phyloP scores from a whole-genome alignment of 2,797 vertebrate species.

The Atherinosoma microstoma region DNA sequence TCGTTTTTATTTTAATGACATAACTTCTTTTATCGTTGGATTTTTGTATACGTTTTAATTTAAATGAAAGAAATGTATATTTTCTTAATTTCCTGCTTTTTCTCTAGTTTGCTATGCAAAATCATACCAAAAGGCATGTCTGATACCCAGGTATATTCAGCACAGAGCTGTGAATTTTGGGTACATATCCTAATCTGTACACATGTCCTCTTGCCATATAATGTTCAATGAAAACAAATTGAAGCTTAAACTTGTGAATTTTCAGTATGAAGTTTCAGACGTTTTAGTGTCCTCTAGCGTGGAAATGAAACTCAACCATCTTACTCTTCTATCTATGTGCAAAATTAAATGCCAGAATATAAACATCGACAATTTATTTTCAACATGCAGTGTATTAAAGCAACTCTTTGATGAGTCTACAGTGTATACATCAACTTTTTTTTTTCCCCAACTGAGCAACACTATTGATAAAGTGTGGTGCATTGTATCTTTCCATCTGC shows the following conservation, averaged over 20 bases:
- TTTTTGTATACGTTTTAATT: too few species aligned
- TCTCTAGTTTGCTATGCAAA: background rate
- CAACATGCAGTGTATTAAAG: background rate
- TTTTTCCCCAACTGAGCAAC: background rate
- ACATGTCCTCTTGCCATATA: background rate
- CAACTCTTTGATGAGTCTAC: background rate
- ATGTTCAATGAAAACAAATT: constrained; percentile 19
- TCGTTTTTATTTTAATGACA: too few species aligned
- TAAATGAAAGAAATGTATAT: background rate
- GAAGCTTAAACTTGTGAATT: background rate
- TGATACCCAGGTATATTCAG: background rate
- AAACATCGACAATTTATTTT: background rate
- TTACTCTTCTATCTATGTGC: too few species aligned
- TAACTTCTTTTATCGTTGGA: too few species aligned
- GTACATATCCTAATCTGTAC: too few species aligned
- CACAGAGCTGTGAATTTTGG: background rate
- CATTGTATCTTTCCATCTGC: background rate
- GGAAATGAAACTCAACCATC: background rate
- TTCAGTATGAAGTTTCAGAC: background rate
- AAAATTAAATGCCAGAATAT: background rate
- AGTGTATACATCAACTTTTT: background rate
- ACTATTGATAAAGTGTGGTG: background rate
- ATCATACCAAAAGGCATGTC: background rate
- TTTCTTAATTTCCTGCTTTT: too few species aligned
- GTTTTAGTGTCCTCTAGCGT: too few species aligned